Conservation (phyloP, 2,797 vertebrate genomes). For the Bufotes viridis region DNA sequence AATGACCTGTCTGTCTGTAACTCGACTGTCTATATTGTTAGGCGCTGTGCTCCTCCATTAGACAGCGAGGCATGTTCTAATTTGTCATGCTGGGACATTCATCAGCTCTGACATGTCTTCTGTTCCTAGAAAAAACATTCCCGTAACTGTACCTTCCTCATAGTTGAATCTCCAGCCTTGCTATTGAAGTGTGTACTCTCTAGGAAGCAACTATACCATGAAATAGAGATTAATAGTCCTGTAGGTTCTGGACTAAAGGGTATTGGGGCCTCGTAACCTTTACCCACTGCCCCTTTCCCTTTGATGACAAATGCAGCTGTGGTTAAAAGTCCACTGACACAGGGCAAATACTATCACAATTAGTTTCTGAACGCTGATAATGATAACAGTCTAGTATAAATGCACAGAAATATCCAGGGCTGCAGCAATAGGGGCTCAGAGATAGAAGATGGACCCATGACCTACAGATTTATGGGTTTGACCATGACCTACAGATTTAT, state of each 20-base stretch:
- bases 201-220: not conserved
- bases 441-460: too few relatives aligned
- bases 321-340: not conserved
- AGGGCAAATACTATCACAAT: too few relatives aligned
- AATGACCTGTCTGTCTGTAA: not conserved
- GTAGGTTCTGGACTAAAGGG: not conserved
- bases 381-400: not conserved
- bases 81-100: not conserved
- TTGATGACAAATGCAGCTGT: not conserved
- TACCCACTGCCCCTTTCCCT: not conserved
- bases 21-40: not conserved
- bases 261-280: not conserved
- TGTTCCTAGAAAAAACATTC: slow-evolving; percentile 40
- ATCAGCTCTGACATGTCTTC: slow-evolving; percentile 31
- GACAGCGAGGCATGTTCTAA: not conserved
- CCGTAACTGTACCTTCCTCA: not conserved
- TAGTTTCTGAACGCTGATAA: not conserved
- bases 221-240: not conserved
- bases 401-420: not conserved
- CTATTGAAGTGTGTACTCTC: not conserved
- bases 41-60: not conserved
- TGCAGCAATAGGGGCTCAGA: not conserved
- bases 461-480: too few relatives aligned
- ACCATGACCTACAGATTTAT: too few relatives aligned
- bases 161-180: not conserved